Percentiles rank a stretch among this genome's conserved stretches.
phyloP scores from a whole-genome alignment of 2,888 invertebrate genomes.

The Kuschelorhynchus macadamiae region DNA sequence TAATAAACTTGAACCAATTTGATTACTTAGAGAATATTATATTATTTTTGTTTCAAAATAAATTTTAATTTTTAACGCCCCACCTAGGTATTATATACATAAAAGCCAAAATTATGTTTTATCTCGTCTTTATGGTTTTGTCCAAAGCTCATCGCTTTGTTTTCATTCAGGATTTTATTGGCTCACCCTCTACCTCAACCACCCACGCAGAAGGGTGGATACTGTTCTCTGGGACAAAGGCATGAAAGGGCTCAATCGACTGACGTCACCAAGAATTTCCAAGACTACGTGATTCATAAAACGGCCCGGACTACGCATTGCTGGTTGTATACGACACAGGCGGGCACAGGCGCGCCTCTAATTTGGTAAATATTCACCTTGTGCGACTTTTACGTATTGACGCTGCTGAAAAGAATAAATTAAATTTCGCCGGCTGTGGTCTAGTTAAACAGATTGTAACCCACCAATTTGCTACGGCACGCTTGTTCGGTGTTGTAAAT shows the following conservation, averaged over 20 bases:
- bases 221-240: not conserved
- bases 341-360: not conserved
- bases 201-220: conserved; percentile 28
- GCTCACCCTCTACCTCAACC: conserved; percentile 14
- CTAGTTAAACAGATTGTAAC: conserved; percentile 4
- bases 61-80: no score
- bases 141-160: no score
- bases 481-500: conserved; percentile 6
- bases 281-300: conserved; percentile 37
- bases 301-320: conserved; percentile 9
- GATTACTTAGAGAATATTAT: no score
- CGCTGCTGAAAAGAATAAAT: conserved; percentile 21
- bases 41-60: no score
- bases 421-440: conserved; percentile 15
- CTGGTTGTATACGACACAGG: conserved; percentile 23
- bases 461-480: conserved; percentile 12
- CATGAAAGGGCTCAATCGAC: conserved; percentile 15
- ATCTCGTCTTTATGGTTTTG: no score
- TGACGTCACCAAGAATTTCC: conserved; percentile 30
- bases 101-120: no score
- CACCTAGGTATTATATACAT: no score
- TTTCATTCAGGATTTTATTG: no score
- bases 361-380: conserved; percentile 2
- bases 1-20: no score
- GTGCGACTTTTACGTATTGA: conserved; percentile 10